Base-by-base conservation (phyloP, 2,113 vertebrate genomes). In the Prionailurus bengalensis region DNA sequence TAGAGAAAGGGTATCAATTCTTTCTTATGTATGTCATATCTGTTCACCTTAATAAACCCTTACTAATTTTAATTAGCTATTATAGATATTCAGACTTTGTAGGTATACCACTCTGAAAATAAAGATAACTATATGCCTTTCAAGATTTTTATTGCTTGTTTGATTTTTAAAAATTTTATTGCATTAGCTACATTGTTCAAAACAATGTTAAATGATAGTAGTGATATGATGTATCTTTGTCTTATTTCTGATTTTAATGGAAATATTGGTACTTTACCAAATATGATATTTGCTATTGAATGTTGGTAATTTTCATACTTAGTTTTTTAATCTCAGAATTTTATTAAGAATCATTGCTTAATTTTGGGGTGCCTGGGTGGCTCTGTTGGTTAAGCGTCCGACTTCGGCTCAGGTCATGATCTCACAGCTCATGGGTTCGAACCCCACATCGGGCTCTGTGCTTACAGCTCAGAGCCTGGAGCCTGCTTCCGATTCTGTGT, bases 221-320 rank as follows among this genome's bases (percentile, higher is more conserved):
- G 10, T 42, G 23, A 27, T 36, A 53, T 14, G 1, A 16, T 23
- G 36, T 31, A 70, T 55, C 25, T 39, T 86, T 45, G 11, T 53
- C 12, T 66, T 88, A 78, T 80, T 96, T 97, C 16, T 92, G 16
- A 39, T 82, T 89, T 91, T 66, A 91, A 78, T 83, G 33, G 74
- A 66, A 65, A 79, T 96, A 33, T 15, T 65, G 74, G 25, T 87
- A 61, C 61, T 90, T 79, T 4, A 31, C 21, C 4, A 89, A 36
- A 65, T 15, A n/a, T 21, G 2, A 68, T 27, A 1, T 92, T 85
- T 89, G 27, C 53, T 58, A 21, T 88, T 89, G 89, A 29, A 13
- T 80, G 68, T 84, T 42, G 55, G 33, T 33, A 70, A 66, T 71
- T 97, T 51, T 92, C 65, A 81, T 81, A 63, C 51, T 84, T 45